A percentile compares a stretch with the other conserved stretches of the same genome.
Conservation (phyloP, 2,888 invertebrate genomes). For the Cryptocephalus primarius region DNA sequence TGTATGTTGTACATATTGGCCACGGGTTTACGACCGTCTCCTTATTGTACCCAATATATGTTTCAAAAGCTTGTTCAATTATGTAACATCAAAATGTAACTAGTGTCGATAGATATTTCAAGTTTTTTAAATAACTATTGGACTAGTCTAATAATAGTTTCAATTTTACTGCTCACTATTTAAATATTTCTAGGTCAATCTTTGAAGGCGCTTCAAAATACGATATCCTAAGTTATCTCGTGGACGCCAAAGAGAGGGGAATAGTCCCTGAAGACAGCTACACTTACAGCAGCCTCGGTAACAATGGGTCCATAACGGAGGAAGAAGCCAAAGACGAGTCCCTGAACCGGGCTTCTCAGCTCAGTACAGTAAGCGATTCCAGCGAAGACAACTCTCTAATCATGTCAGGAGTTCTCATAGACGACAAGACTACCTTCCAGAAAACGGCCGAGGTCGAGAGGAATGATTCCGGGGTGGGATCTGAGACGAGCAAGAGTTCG, state of each 20-base stretch:
- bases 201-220: conserved; percentile 79
- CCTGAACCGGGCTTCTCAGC: conserved; percentile 61
- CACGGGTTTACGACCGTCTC: too few relatives aligned
- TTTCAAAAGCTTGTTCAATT: too few relatives aligned
- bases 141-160: too few relatives aligned
- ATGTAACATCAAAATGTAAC: too few relatives aligned
- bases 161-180: too few relatives aligned
- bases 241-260: conserved; percentile 72
- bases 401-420: conserved; percentile 46
- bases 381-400: conserved; percentile 72
- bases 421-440: conserved; percentile 45
- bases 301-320: conserved; percentile 30
- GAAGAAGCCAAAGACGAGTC: conserved; percentile 47
- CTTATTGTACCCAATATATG: too few relatives aligned
- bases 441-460: conserved; percentile 73
- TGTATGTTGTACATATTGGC: too few relatives aligned
- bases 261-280: conserved; percentile 61
- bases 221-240: conserved; percentile 80
- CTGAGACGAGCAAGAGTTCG: conserved; percentile 81
- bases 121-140: too few relatives aligned
- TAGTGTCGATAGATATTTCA: too few relatives aligned
- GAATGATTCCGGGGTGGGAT: conserved; percentile 87
- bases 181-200: conserved; percentile 46
- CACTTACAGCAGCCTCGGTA: conserved; percentile 46
- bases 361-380: conserved; percentile 74